These are phyloP conservation scores for Yponomeuta cagnagella DNA, from an alignment of 2,888 invertebrate species.

Conservation along the genomic window DNA sequence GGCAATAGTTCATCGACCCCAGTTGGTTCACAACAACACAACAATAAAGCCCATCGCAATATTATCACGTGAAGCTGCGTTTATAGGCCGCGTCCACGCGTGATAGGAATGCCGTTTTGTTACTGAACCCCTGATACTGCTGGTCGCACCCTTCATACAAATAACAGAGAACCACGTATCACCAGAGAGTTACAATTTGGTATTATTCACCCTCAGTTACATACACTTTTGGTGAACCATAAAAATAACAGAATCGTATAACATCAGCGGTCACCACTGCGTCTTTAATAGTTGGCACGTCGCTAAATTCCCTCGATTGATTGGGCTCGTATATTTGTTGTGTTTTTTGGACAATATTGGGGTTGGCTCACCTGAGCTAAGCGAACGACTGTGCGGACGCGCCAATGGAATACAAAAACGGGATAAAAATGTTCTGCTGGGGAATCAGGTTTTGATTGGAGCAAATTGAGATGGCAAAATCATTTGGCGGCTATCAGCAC, in stretches of 20 bases:
- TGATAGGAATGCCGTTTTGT: neutral
- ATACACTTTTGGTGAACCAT: neutral
- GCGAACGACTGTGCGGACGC: neutral
- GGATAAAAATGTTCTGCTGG: neutral
- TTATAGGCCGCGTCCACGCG: neutral
- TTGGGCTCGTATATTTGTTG: neutral
- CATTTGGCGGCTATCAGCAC: neutral
- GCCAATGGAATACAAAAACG: neutral
- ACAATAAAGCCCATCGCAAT: slow-evolving; percentile 1
- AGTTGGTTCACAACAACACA: neutral
- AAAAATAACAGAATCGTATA: neutral
- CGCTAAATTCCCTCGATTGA: slow-evolving; percentile 1
- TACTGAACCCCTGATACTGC: neutral
- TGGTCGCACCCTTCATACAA: neutral
- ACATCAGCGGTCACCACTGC: neutral
- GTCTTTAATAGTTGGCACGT: neutral
- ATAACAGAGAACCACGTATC: neutral
- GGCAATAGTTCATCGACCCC: neutral
- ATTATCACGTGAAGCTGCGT: neutral
- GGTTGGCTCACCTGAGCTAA: neutral
- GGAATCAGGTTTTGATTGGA: neutral
- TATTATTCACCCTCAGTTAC: neutral
- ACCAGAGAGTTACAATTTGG: neutral
- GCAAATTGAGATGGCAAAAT: neutral
- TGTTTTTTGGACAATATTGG: neutral